phyloP scores from a whole-genome alignment of 2,888 invertebrate species.

The Limnephilus lunatus region DNA sequence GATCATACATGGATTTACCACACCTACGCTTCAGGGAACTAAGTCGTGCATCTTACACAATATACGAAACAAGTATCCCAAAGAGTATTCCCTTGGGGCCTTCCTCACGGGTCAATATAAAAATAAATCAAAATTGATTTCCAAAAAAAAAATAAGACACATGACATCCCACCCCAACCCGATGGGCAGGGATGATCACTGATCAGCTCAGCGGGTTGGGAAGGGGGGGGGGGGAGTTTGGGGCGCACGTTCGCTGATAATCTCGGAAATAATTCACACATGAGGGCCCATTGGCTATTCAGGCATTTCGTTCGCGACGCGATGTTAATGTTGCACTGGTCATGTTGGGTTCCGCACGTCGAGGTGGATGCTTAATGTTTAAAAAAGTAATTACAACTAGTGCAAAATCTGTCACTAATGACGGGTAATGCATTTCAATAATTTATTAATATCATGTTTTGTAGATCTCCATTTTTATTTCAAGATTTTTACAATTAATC shows the following conservation, averaged over 20 bases:
- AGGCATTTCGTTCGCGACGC: constrained; percentile 64
- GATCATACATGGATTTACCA: no score
- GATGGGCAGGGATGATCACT: neutral
- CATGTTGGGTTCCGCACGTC: constrained; percentile 30
- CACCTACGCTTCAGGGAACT: no score
- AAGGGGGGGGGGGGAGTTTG: constrained; percentile 2
- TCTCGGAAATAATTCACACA: constrained; percentile 66
- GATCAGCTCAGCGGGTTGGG: neutral
- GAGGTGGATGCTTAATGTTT: neutral
- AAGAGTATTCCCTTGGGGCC: neutral
- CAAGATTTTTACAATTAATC: no score
- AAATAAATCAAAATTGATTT: constrained; percentile 8
- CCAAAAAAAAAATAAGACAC: neutral
- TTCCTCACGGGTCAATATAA: neutral
- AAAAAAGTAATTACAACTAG: neutral
- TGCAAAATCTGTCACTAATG: no score
- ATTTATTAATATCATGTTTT: no score
- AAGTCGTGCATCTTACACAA: no score
- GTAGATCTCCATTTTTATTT: no score
- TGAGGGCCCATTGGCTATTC: constrained; percentile 65
- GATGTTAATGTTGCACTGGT: constrained; percentile 62
- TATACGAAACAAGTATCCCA: neutral
- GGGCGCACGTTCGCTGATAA: constrained; percentile 62
- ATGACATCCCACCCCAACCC: constrained; percentile 28
- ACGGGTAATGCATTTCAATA: no score